Evolutionary conservation across 1,140 invertebrate genomes (phyloP).

Genomic region (Eciton burchellii): DNA sequence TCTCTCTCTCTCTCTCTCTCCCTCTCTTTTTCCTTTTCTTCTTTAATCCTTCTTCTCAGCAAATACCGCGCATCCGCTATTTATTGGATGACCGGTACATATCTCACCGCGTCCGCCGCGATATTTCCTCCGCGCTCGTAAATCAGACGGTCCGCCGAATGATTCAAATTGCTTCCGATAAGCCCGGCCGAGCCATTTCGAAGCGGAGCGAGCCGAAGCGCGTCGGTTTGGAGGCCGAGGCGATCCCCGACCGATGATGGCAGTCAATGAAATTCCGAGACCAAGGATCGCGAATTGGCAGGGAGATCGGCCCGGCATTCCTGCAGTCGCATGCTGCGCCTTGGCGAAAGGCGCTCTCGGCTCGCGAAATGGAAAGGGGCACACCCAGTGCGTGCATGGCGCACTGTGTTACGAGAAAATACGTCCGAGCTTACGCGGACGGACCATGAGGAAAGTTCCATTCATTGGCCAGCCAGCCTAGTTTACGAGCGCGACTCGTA

Average conservation of each 20-base stretch:
- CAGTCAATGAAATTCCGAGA: constrained; percentile 69
- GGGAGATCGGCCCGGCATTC: constrained; percentile 65
- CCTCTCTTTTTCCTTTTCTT: no score
- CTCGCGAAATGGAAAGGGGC: constrained; percentile 72
- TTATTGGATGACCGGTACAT: constrained; percentile 20
- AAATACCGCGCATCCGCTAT: neutral
- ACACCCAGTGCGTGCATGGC: constrained; percentile 61
- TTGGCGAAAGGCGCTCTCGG: constrained; percentile 68
- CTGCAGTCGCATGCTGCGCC: constrained; percentile 30
- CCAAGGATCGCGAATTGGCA: constrained; percentile 48
- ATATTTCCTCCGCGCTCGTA: neutral
- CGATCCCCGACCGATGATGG: constrained; percentile 35
- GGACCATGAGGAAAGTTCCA: constrained; percentile 25
- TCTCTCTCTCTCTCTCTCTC: no score
- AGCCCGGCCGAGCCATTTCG: neutral
- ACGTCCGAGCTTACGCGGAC: constrained; percentile 44
- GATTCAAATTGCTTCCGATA: constrained; percentile 13
- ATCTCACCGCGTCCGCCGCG: neutral
- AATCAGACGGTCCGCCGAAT: constrained; percentile 17
- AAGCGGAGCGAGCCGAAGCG: neutral
- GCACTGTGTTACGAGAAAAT: constrained; percentile 61
- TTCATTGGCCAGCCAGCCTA: constrained; percentile 12
- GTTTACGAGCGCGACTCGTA: constrained; percentile 7
- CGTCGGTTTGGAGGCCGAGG: constrained; percentile 51
- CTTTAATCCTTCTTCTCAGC: neutral